phyloP scores from a whole-genome alignment of 2,888 invertebrate species.

The Pterostichus madidus region DNA sequence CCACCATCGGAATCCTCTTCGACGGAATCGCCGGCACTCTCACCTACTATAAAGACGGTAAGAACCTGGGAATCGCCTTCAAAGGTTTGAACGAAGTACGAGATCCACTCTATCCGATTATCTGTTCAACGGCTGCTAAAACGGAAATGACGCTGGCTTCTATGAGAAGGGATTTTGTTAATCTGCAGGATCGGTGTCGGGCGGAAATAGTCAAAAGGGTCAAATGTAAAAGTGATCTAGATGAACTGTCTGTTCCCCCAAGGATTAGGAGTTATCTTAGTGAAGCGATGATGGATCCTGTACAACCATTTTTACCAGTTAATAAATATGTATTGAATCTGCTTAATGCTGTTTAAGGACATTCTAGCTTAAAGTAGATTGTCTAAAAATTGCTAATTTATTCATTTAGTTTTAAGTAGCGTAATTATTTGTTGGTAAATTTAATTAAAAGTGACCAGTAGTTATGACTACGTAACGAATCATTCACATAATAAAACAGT shows the following conservation, averaged over 20 bases:
- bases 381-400: background rate
- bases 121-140: conserved; percentile 87
- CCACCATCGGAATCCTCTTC: conserved; percentile 84
- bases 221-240: conserved; percentile 78
- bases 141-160: conserved; percentile 84
- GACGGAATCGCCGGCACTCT: conserved; percentile 85
- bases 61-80: conserved; percentile 85
- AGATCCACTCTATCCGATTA: conserved; percentile 84
- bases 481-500: background rate
- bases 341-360: conserved; percentile 67
- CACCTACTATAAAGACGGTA: conserved; percentile 85
- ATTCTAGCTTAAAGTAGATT: background rate
- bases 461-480: background rate
- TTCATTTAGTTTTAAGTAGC: background rate
- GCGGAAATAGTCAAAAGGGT: conserved; percentile 81
- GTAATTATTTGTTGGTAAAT: background rate
- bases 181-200: conserved; percentile 84
- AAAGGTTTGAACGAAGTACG: conserved; percentile 81
- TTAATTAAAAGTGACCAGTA: conserved; percentile 2
- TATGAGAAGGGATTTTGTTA: conserved; percentile 82
- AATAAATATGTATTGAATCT: conserved; percentile 72
- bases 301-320: conserved; percentile 74
- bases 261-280: conserved; percentile 80
- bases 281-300: conserved; percentile 78
- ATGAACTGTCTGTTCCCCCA: conserved; percentile 80